Conservation (phyloP, 2,113 vertebrate species). For the Elanoides forficatus region DNA sequence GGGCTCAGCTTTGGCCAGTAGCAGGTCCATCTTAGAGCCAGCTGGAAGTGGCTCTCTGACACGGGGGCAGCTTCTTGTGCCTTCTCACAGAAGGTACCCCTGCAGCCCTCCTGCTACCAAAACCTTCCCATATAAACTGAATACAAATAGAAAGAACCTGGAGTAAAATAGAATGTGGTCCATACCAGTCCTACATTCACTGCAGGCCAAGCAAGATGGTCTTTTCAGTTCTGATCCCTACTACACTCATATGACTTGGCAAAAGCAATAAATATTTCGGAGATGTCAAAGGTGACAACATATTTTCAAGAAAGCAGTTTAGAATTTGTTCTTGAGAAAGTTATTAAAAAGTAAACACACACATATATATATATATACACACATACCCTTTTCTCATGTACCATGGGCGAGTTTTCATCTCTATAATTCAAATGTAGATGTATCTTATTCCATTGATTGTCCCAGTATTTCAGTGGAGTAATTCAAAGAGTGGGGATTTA, state of each 20-base stretch:
- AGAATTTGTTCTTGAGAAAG: neutral
- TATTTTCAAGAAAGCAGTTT: neutral
- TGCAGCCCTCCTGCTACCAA: neutral
- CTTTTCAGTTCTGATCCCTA: neutral
- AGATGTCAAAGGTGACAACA: neutral
- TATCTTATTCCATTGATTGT: neutral
- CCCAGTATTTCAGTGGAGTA: neutral
- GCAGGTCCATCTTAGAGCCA: neutral
- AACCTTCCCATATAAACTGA: fast-evolving
- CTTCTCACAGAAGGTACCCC: neutral
- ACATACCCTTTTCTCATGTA: neutral
- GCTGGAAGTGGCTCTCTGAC: neutral
- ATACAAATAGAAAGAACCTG: neutral
- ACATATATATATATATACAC: neutral
- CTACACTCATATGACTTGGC: neutral
- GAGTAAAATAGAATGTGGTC: neutral
- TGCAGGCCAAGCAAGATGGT: neutral
- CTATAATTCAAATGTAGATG: neutral
- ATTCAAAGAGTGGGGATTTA: neutral
- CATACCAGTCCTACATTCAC: neutral
- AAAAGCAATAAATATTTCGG: neutral
- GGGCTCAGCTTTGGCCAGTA: neutral
- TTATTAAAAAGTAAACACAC: slow-evolving; percentile 15
- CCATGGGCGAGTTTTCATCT: neutral
- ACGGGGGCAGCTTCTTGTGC: neutral